Evolutionary conservation across 2,797 vertebrate species (phyloP).

Genomic region (Anolis apletophallus): DNA sequence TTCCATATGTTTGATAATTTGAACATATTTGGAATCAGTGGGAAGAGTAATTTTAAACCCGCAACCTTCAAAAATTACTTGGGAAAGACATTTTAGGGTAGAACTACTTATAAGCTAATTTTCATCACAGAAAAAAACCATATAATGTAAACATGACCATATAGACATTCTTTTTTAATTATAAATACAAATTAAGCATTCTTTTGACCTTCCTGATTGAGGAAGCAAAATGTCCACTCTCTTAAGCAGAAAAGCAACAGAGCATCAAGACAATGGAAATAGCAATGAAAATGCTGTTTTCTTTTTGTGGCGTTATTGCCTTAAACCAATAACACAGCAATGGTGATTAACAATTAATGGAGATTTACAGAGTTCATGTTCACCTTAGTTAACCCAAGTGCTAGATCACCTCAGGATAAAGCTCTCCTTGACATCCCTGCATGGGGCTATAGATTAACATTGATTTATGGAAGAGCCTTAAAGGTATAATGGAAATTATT

Average conservation of each 20-base stretch:
- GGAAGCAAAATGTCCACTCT: background rate
- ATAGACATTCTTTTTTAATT: background rate
- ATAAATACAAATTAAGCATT: background rate
- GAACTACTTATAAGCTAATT: background rate
- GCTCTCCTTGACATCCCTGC: background rate
- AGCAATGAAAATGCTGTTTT: background rate
- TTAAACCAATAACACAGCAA: background rate
- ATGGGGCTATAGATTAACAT: background rate
- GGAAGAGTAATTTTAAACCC: background rate
- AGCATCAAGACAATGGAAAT: background rate
- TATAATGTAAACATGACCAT: background rate
- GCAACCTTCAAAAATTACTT: background rate
- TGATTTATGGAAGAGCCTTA: background rate
- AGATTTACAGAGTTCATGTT: background rate
- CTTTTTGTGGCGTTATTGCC: background rate
- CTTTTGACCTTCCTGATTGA: background rate
- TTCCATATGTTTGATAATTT: background rate
- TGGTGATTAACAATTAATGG: background rate
- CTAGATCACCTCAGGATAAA: background rate
- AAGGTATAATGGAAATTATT: background rate
- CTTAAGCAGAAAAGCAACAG: background rate
- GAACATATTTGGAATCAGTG: too few relatives aligned
- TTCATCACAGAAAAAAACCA: too few relatives aligned
- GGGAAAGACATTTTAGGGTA: background rate
- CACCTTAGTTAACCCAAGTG: slow-evolving; percentile 12